These are phyloP conservation scores for Eutrigla gurnardus DNA, from an alignment of 2,797 vertebrate genomes.

Conservation along the genomic window DNA sequence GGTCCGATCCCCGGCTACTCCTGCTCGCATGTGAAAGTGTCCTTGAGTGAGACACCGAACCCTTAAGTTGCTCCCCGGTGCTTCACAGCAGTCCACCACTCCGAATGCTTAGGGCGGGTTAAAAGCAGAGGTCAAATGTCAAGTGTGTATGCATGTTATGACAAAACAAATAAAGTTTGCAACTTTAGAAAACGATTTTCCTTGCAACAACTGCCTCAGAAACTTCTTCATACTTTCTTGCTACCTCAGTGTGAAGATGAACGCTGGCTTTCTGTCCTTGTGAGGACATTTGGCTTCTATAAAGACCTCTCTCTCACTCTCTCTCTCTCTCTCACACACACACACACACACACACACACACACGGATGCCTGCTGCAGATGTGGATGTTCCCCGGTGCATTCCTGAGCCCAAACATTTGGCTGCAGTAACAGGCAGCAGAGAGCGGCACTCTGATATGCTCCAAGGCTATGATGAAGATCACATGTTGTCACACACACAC, in stretches of 20 bases:
- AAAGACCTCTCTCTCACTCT: constrained; percentile 26
- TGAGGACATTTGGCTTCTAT: constrained; percentile 54
- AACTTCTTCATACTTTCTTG: not conserved
- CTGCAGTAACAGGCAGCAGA: constrained; percentile 54
- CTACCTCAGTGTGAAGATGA: constrained; percentile 45
- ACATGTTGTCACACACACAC: constrained; percentile 62
- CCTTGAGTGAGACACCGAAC: not conserved
- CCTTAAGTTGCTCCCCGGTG: not conserved
- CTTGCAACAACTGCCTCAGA: not conserved
- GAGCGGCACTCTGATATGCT: constrained; percentile 60
- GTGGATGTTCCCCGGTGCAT: constrained; percentile 67
- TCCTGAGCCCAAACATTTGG: constrained; percentile 74
- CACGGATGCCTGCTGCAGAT: constrained; percentile 62
- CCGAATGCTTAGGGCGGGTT: not conserved
- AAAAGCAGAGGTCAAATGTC: not conserved
- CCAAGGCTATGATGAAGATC: constrained; percentile 68
- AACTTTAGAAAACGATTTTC: constrained; percentile 13
- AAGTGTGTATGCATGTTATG: not conserved
- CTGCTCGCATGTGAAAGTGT: not conserved
- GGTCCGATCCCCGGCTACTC: not conserved
- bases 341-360: constrained; percentile 30
- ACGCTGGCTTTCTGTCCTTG: constrained; percentile 45
- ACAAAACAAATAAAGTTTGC: not conserved
- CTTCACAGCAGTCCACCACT: not conserved
- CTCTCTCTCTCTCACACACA: constrained; percentile 31